These are phyloP conservation scores for Tinea trinotella DNA, from an alignment of 2,888 invertebrate species.

Conservation along the genomic window DNA sequence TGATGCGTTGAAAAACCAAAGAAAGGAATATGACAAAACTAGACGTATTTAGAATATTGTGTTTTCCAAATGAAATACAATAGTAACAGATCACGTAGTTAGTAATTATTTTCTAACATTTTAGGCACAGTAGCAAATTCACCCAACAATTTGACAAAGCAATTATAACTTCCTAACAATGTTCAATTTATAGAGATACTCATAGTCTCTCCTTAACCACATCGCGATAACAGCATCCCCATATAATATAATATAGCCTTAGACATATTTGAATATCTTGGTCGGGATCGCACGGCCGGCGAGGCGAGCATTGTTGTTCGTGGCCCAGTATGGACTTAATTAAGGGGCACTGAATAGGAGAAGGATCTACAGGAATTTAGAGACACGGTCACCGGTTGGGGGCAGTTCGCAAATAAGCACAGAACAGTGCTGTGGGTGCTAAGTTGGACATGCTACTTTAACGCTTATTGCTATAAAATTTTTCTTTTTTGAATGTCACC, in stretches of 20 bases:
- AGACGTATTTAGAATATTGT: too few species aligned
- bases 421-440: not conserved
- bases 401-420: constrained; percentile 15
- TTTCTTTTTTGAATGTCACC: too few species aligned
- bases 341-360: constrained; percentile 58
- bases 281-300: constrained; percentile 48
- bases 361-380: constrained; percentile 63
- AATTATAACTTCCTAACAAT: constrained; percentile 23
- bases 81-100: constrained; percentile 1
- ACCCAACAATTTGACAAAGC: constrained; percentile 21
- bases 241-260: constrained; percentile 55
- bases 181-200: constrained; percentile 22
- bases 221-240: constrained; percentile 41
- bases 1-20: too few species aligned
- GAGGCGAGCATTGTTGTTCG: constrained; percentile 55
- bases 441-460: not conserved
- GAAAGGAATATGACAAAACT: too few species aligned
- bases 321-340: constrained; percentile 70
- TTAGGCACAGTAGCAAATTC: constrained; percentile 11
- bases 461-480: not conserved
- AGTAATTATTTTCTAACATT: not conserved
- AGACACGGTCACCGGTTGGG: constrained; percentile 27
- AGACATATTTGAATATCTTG: constrained; percentile 71
- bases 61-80: not conserved
- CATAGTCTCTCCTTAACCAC: constrained; percentile 15